Evolutionary conservation across 1,140 invertebrate genomes (phyloP).

Genomic region (Ostrea edulis): DNA sequence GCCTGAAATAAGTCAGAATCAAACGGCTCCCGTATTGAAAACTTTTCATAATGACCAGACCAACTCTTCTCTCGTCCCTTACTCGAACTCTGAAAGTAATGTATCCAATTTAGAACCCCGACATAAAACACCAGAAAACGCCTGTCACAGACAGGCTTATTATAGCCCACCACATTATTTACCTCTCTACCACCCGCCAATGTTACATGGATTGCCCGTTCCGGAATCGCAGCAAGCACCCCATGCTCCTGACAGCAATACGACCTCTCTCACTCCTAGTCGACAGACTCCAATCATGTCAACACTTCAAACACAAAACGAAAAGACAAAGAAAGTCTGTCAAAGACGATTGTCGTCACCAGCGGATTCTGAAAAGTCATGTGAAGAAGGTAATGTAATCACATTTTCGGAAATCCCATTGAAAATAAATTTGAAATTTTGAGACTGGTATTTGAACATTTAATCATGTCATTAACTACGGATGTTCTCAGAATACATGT

Average conservation of each 20-base stretch:
- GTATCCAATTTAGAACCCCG: not conserved
- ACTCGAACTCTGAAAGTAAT: not conserved
- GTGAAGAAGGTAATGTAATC: slow-evolving; percentile 52
- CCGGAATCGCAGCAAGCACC: not conserved
- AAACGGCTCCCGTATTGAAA: not conserved
- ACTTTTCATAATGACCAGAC: not conserved
- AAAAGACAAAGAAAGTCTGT: not conserved
- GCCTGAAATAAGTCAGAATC: slow-evolving; percentile 2
- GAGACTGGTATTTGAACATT: not conserved
- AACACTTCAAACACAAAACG: slow-evolving; percentile 40
- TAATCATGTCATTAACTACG: no score
- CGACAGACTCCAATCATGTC: slow-evolving; percentile 43
- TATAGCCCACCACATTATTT: slow-evolving; percentile 11
- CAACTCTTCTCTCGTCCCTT: not conserved
- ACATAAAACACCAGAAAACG: not conserved
- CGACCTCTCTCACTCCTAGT: slow-evolving; percentile 43
- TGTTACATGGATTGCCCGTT: not conserved
- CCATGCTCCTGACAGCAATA: not conserved
- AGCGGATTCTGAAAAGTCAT: slow-evolving; percentile 44
- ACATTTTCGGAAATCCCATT: no score
- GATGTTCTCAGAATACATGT: no score
- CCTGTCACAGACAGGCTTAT: not conserved
- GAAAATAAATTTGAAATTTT: not conserved
- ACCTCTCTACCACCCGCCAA: not conserved
- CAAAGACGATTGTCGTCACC: slow-evolving; percentile 13